Evolutionary conservation across 2,113 vertebrate species (phyloP).

Genomic region (Ceyx margarethae): DNA sequence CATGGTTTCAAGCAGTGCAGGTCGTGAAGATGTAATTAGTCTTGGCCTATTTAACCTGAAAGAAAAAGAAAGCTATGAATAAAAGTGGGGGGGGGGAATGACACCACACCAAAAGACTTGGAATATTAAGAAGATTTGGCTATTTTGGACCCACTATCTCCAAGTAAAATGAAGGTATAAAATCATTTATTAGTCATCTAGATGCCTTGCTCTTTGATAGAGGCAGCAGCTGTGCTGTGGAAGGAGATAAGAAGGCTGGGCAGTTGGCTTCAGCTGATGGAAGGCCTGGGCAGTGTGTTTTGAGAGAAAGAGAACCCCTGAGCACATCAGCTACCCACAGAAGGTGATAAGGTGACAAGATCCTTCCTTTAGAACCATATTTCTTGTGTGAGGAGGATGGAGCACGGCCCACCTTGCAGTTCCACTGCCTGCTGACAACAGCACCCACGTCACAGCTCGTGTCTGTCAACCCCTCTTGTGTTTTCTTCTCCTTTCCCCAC

Average conservation of each 20-base stretch:
- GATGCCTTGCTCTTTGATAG: background rate
- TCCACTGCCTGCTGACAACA: accelerated
- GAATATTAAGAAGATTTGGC: background rate
- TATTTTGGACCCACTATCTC: background rate
- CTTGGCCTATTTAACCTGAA: constrained; percentile 7
- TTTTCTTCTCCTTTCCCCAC: background rate
- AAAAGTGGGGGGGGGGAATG: background rate
- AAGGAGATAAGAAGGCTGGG: background rate
- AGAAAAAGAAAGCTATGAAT: background rate
- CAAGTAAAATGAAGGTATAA: background rate
- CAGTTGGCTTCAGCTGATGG: background rate
- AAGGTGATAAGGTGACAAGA: background rate
- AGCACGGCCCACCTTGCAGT: accelerated
- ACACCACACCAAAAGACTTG: background rate
- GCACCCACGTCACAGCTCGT: accelerated
- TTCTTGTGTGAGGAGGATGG: background rate
- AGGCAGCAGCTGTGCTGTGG: background rate
- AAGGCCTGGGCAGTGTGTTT: background rate
- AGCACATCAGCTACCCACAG: background rate
- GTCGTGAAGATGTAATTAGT: constrained; percentile 14
- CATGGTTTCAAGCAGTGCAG: background rate
- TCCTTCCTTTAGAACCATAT: background rate
- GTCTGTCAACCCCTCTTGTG: accelerated
- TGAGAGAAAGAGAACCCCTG: background rate
- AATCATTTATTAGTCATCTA: background rate